Percentiles rank a stretch among this genome's conserved stretches.
Conservation (phyloP, 64 coral and sea anemone genomes). For the Actinia equina region DNA sequence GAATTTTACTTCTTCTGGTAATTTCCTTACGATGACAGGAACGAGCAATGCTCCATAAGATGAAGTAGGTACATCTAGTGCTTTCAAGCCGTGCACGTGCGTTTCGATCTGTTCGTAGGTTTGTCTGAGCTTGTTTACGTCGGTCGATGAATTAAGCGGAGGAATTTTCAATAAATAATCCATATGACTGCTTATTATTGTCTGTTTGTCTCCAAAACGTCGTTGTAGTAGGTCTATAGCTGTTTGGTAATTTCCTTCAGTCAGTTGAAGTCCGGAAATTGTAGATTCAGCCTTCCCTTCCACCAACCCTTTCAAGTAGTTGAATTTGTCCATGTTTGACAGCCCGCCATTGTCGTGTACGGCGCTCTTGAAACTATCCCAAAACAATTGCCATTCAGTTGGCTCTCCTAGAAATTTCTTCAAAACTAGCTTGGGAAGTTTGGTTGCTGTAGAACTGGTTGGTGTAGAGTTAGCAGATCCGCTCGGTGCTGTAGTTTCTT, state of each 20-base stretch:
- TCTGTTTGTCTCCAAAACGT: constrained; percentile 5
- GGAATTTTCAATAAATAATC: too few species aligned
- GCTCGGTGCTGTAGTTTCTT: neutral
- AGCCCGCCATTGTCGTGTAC: neutral
- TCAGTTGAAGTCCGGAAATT: neutral
- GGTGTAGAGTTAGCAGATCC: neutral
- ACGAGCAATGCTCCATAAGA: constrained; percentile 3
- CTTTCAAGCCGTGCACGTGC: neutral
- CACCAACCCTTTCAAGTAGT: constrained; percentile 6
- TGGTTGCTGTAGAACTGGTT: neutral
- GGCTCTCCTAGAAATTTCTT: neutral
- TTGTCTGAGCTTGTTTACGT: too few species aligned
- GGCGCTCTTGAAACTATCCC: constrained; percentile 15
- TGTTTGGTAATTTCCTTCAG: neutral
- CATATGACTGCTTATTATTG: too few species aligned
- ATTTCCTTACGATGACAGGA: neutral
- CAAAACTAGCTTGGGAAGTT: constrained; percentile 13
- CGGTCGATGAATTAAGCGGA: too few species aligned
- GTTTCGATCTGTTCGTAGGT: neutral
- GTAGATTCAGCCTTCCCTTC: neutral
- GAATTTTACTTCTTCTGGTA: neutral
- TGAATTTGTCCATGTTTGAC: constrained; percentile 21
- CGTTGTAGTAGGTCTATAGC: neutral
- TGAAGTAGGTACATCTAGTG: constrained; percentile 4
- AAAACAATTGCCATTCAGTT: neutral